phyloP scores from a whole-genome alignment of 2,113 vertebrate genomes.

The Onychostruthus taczanowskii region DNA sequence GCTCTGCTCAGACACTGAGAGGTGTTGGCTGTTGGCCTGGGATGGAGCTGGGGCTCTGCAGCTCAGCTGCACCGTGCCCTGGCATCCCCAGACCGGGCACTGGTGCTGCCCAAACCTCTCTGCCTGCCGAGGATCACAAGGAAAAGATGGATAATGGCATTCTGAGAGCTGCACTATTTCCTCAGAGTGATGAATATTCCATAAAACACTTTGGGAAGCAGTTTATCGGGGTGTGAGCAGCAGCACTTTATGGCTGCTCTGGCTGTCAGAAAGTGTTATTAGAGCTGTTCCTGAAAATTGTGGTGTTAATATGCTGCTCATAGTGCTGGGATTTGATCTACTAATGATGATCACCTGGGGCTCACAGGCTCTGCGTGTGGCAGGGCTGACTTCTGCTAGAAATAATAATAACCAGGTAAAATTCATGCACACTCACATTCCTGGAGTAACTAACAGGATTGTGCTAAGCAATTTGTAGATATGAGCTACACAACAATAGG shows the following conservation, averaged over 20 bases:
- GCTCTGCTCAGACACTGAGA: rapidly evolving
- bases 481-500: background rate
- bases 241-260: background rate
- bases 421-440: background rate
- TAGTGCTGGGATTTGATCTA: background rate
- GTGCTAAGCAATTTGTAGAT: background rate
- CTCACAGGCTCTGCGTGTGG: background rate
- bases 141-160: background rate
- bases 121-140: background rate
- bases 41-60: background rate
- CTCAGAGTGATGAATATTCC: background rate
- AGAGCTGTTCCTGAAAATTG: slow-evolving; percentile 3
- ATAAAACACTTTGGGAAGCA: background rate
- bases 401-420: background rate
- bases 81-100: rapidly evolving
- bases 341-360: background rate
- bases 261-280: background rate
- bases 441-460: background rate
- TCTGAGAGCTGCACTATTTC: background rate
- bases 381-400: background rate
- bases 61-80: background rate
- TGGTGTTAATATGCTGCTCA: background rate
- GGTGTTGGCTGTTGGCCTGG: background rate
- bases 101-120: background rate
- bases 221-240: background rate